phyloP scores from a whole-genome alignment of 2,113 vertebrate genomes.

The Turnix velox region DNA sequence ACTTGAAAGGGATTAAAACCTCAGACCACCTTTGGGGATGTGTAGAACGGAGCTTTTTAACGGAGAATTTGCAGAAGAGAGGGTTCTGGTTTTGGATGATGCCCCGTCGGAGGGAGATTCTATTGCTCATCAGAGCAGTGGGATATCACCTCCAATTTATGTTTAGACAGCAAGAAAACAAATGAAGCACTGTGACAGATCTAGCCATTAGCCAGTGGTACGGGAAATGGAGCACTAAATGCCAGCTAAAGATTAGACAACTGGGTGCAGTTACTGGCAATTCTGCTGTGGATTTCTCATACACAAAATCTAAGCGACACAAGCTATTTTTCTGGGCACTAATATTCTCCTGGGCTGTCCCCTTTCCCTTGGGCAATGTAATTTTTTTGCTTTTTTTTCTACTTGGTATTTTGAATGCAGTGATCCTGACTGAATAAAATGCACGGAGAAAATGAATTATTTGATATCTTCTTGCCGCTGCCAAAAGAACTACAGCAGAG shows the following conservation, averaged over 20 bases:
- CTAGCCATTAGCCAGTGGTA: neutral
- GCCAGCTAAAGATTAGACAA: neutral
- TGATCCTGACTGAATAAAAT: neutral
- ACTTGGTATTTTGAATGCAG: neutral
- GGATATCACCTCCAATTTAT: neutral
- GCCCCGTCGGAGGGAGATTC: neutral
- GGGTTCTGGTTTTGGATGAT: neutral
- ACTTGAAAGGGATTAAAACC: neutral
- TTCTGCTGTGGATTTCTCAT: neutral
- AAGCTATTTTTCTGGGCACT: neutral
- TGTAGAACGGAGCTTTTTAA: neutral
- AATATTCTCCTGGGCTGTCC: neutral
- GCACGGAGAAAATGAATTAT: neutral
- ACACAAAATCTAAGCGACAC: rapidly evolving
- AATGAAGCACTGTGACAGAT: neutral
- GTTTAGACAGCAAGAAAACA: neutral
- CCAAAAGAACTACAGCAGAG: constrained; percentile 20
- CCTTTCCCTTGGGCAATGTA: neutral
- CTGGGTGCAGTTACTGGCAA: neutral
- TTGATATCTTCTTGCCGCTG: constrained; percentile 4
- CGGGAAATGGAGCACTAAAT: neutral
- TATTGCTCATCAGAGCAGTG: neutral
- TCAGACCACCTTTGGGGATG: neutral
- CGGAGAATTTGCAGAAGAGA: neutral
- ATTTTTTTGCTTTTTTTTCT: neutral